Evolutionary conservation across 2,113 vertebrate genomes (phyloP).

Genomic region (Glaucomys volans): DNA sequence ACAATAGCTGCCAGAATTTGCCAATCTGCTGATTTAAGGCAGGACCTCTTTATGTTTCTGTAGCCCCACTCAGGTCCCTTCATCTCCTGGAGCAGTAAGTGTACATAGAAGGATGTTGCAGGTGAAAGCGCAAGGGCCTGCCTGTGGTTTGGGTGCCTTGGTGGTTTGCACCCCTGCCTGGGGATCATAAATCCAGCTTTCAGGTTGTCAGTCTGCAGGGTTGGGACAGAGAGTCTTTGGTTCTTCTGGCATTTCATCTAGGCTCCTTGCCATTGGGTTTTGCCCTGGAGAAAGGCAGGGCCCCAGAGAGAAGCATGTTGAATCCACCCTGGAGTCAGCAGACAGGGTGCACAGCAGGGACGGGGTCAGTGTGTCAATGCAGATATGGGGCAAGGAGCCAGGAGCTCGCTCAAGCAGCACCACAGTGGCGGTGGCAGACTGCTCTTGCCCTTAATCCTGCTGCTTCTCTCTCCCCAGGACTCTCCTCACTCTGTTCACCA

Average conservation of each 20-base stretch:
- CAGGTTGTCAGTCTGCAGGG: slow-evolving; percentile 30
- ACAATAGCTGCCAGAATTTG: neutral
- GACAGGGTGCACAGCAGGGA: slow-evolving; percentile 54
- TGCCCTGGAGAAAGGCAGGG: neutral
- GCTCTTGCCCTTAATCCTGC: neutral
- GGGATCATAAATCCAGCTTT: neutral
- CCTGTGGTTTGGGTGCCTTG: neutral
- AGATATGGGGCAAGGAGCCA: slow-evolving; percentile 81
- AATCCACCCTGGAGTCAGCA: neutral
- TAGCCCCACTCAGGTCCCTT: neutral
- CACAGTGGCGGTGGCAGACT: neutral
- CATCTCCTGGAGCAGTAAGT: accelerated
- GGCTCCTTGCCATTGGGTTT: neutral
- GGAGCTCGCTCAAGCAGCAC: neutral
- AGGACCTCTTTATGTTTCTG: neutral
- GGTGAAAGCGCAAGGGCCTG: neutral
- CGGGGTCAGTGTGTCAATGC: slow-evolving; percentile 83
- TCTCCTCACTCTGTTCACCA: neutral
- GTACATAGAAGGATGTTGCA: neutral
- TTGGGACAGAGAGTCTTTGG: neutral
- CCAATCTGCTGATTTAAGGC: neutral
- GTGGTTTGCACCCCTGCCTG: neutral
- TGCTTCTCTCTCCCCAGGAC: neutral
- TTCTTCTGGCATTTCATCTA: neutral
- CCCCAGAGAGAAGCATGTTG: neutral